phyloP scores from a whole-genome alignment of 2,113 vertebrate species.

The Stigmatopora argus region DNA sequence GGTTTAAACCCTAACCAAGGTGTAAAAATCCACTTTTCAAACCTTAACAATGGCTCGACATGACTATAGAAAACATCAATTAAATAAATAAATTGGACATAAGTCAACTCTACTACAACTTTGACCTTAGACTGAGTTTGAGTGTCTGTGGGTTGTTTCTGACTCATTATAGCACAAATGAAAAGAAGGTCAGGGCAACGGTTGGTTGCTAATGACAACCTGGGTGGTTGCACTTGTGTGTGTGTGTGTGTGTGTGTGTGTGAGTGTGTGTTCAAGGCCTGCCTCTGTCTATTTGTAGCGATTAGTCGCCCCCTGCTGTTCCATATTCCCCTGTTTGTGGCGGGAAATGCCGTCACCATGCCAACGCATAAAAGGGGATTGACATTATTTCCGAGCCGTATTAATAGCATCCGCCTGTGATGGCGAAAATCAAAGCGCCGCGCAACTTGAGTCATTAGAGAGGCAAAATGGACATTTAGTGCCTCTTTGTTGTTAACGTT shows the following conservation, averaged over 20 bases:
- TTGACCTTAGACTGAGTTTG: conserved; percentile 3
- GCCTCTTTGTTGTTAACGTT: background rate
- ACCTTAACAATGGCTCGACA: too few relatives aligned
- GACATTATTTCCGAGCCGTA: conserved; percentile 31
- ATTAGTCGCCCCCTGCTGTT: conserved; percentile 69
- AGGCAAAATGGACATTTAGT: background rate
- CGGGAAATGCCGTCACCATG: conserved; percentile 42
- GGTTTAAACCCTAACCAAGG: background rate
- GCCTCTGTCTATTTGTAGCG: conserved; percentile 36
- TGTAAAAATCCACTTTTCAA: too few relatives aligned
- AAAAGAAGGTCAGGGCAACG: conserved; percentile 47
- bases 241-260: conserved; percentile 14
- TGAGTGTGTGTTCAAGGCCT: conserved; percentile 7
- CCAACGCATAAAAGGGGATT: conserved; percentile 20
- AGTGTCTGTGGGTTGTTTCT: conserved; percentile 7
- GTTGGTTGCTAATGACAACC: conserved; percentile 70
- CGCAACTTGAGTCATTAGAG: background rate
- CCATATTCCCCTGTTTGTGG: conserved; percentile 19
- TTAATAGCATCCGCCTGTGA: conserved; percentile 43
- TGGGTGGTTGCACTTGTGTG: conserved; percentile 36
- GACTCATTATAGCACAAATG: conserved; percentile 44
- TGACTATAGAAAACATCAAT: too few relatives aligned
- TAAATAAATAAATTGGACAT: background rate
- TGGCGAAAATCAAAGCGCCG: conserved; percentile 11
- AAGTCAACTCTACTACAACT: background rate